A percentile compares a stretch with the other conserved stretches of the same genome.
These are phyloP conservation scores for Lycocorax pyrrhopterus DNA, from an alignment of 2,113 vertebrate genomes.

Conservation along the genomic window DNA sequence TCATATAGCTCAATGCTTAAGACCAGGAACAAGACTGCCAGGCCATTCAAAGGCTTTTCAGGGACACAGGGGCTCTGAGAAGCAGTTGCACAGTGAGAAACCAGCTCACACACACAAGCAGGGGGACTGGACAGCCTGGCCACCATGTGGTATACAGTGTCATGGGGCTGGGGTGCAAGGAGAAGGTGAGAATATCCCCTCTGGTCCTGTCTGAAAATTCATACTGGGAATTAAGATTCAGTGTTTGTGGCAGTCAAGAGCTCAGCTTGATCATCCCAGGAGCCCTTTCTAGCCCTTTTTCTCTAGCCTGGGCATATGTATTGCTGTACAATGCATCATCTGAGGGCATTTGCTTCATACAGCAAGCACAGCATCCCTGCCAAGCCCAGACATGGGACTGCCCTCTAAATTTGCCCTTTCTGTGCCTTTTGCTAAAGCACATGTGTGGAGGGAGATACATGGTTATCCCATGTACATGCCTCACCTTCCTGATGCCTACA, in stretches of 20 bases:
- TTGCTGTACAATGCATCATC: background rate
- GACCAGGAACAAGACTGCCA: background rate
- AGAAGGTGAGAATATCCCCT: background rate
- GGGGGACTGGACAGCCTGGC: background rate
- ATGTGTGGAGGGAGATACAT: background rate
- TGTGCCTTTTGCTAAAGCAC: background rate
- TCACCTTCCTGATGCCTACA: background rate
- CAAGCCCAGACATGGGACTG: background rate
- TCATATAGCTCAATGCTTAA: background rate
- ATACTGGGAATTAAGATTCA: background rate
- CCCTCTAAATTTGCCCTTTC: background rate
- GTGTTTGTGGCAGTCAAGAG: background rate
- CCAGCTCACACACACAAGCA: fast-evolving
- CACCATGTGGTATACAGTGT: fast-evolving
- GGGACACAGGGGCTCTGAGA: background rate
- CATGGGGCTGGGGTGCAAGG: background rate
- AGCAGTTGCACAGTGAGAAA: background rate
- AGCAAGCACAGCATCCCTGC: background rate
- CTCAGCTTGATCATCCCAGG: background rate
- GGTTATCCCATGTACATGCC: background rate
- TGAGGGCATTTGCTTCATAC: background rate
- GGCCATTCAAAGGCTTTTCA: background rate
- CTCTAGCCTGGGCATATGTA: background rate
- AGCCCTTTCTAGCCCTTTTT: background rate
- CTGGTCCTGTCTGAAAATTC: background rate